A percentile compares a stretch with the other conserved stretches of the same genome.
phyloP scores from a whole-genome alignment of 1,140 invertebrate species.

The Drosophila nannoptera region DNA sequence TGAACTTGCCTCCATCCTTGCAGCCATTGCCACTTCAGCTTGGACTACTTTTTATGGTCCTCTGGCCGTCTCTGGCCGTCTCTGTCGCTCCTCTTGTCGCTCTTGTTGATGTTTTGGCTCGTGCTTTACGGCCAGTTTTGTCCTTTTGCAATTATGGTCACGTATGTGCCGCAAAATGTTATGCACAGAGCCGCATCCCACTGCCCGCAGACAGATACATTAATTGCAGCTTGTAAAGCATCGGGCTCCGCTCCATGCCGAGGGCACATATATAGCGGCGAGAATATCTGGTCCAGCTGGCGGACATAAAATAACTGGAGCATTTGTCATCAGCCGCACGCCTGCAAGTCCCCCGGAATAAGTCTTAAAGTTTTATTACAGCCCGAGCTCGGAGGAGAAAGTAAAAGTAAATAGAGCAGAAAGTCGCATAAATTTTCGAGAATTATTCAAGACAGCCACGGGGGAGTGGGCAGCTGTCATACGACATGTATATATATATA shows the following conservation, averaged over 20 bases:
- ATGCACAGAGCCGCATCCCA: slow-evolving; percentile 31
- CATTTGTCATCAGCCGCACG: slow-evolving; percentile 21
- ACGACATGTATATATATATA: too few species aligned
- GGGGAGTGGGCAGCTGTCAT: too few species aligned
- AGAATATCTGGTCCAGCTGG: not conserved
- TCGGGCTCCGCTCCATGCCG: slow-evolving; percentile 5
- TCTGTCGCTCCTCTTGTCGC: too few species aligned
- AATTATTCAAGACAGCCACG: too few species aligned
- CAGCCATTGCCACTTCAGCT: slow-evolving; percentile 35
- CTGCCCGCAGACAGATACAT: slow-evolving; percentile 29
- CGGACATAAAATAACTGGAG: slow-evolving; percentile 3
- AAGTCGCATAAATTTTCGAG: not conserved
- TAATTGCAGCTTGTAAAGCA: slow-evolving; percentile 51
- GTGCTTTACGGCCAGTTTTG: slow-evolving; percentile 38
- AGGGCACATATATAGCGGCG: slow-evolving; percentile 3
- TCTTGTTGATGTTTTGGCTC: slow-evolving; percentile 10
- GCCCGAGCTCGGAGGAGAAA: not conserved
- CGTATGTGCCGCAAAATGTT: slow-evolving; percentile 53
- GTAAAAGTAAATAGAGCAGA: not conserved
- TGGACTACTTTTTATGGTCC: slow-evolving; percentile 38
- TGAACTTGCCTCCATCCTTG: not conserved
- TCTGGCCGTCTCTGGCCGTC: too few species aligned
- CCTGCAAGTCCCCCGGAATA: not conserved
- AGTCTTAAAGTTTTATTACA: slow-evolving; percentile 6
- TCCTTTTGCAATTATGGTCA: slow-evolving; percentile 55